Conservation (phyloP, 2,888 invertebrate species). For the Heterodera filipjevi region DNA sequence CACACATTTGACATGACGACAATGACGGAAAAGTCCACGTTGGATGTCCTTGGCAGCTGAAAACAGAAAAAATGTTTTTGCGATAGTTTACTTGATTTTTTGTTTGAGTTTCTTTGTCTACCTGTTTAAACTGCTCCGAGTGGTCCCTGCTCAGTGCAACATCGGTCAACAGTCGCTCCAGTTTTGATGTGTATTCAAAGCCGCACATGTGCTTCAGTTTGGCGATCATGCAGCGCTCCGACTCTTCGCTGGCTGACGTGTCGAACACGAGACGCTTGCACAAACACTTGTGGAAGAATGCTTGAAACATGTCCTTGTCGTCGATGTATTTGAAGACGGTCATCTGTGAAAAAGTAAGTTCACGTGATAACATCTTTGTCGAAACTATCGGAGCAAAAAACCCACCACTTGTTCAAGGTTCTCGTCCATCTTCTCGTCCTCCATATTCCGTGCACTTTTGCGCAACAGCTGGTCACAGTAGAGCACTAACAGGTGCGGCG, state of each 20-base stretch:
- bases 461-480: constrained; percentile 95
- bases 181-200: constrained; percentile 97
- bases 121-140: constrained; percentile 41
- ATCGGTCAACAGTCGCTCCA: constrained; percentile 98
- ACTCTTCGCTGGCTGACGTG: constrained; percentile 97
- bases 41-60: neutral
- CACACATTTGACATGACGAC: constrained; percentile 96
- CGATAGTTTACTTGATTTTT: neutral
- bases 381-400: too few species aligned
- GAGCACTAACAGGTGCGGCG: constrained; percentile 93
- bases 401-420: constrained; percentile 94
- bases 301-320: constrained; percentile 97
- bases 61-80: neutral
- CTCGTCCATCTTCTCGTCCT: constrained; percentile 96
- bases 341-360: constrained; percentile 69
- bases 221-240: constrained; percentile 99
- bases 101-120: neutral
- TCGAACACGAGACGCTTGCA: constrained; percentile 96
- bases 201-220: constrained; percentile 98
- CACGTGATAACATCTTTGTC: too few species aligned
- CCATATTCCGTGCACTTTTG: constrained; percentile 95
- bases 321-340: constrained; percentile 45
- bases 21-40: constrained; percentile 84
- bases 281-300: constrained; percentile 98
- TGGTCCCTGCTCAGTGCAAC: constrained; percentile 96